A percentile compares a stretch with the other conserved stretches of the same genome.
Evolutionary conservation across 2,888 invertebrate species (phyloP).

Genomic region (Phragmatobia fuliginosa): DNA sequence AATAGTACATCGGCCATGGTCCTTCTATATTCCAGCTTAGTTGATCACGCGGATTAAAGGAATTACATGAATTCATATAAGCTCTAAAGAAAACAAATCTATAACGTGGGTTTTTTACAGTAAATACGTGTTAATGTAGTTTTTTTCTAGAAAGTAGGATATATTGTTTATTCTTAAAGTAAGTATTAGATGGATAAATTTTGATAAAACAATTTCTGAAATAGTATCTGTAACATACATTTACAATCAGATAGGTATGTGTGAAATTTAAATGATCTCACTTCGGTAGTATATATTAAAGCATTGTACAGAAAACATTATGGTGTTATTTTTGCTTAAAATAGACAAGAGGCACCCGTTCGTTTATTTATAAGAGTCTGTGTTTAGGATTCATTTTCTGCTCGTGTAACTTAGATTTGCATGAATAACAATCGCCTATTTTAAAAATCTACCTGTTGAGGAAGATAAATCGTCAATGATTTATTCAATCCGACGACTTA

Average conservation of each 20-base stretch:
- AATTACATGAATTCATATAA: background rate
- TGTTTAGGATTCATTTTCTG: conserved; percentile 81
- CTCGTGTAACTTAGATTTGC: conserved; percentile 82
- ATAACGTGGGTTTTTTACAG: background rate
- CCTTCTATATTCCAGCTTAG: background rate
- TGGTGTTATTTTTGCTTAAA: conserved; percentile 63
- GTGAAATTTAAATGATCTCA: conserved; percentile 2
- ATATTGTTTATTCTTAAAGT: background rate
- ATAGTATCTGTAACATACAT: background rate
- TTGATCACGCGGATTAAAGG: background rate
- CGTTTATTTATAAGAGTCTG: conserved; percentile 79
- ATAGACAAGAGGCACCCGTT: conserved; percentile 59
- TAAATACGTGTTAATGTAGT: background rate
- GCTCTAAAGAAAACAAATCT: background rate
- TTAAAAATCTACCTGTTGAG: conserved; percentile 81
- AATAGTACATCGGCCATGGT: background rate
- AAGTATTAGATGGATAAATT: background rate
- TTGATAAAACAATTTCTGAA: background rate
- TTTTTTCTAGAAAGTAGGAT: background rate
- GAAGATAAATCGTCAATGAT: conserved; percentile 78
- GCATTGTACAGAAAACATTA: conserved; percentile 7
- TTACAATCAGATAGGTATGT: background rate
- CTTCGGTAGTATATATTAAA: conserved; percentile 5
- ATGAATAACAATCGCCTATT: conserved; percentile 83
- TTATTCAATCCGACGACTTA: conserved; percentile 74